Conservation (phyloP, 2,888 invertebrate species). For the Muschampia staudingeri region DNA sequence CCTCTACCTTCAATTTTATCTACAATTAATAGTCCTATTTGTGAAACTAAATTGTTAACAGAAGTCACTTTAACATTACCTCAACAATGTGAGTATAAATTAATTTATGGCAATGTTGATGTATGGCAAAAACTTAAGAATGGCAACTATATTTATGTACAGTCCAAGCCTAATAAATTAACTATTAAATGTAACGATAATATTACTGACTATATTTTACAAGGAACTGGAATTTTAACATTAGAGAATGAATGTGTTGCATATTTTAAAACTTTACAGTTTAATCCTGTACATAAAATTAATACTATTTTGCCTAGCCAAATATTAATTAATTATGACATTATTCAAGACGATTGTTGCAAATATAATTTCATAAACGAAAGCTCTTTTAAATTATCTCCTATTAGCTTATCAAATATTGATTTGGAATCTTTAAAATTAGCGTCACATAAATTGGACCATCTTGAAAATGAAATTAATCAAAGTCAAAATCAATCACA, state of each 20-base stretch:
- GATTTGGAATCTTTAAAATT: background rate
- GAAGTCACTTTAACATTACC: background rate
- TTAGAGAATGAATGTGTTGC: background rate
- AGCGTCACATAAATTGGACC: background rate
- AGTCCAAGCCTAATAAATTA: background rate
- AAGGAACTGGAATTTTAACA: background rate
- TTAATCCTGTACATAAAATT: background rate
- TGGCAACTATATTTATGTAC: background rate
- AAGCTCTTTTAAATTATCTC: background rate
- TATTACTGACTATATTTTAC: background rate
- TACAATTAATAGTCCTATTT: conserved; percentile 2
- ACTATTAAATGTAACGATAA: background rate
- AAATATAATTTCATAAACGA: background rate
- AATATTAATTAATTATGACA: conserved; percentile 1
- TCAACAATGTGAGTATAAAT: background rate
- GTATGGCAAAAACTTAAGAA: background rate
- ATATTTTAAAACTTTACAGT: background rate
- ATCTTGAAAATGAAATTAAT: background rate
- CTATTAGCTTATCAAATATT: background rate
- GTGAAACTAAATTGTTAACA: conserved; percentile 20
- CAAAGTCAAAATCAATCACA: background rate
- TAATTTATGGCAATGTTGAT: conserved; percentile 9
- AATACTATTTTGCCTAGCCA: background rate
- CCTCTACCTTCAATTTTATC: background rate
- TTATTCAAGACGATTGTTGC: conserved; percentile 17